Conservation (phyloP, 53 echinoderm and acorn worm genomes). For the Holothuria leucospilota region DNA sequence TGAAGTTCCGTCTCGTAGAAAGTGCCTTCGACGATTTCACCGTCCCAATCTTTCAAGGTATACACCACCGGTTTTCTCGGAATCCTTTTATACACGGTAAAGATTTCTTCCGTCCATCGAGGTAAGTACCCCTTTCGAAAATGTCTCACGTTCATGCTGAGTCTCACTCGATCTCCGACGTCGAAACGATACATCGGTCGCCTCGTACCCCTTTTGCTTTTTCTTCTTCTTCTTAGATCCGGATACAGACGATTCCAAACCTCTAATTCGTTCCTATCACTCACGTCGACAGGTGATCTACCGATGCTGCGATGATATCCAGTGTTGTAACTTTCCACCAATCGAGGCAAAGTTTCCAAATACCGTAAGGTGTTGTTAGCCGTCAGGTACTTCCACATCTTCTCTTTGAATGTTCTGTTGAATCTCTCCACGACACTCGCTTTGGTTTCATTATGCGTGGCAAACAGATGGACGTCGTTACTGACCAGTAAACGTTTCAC, state of each 20-base stretch:
- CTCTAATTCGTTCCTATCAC: conserved; percentile 18
- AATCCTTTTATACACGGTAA: background rate
- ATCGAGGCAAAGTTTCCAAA: conserved; percentile 2
- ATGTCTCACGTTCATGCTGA: conserved; percentile 28
- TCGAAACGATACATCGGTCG: background rate
- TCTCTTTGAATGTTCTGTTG: conserved; percentile 36
- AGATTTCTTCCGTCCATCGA: conserved; percentile 57
- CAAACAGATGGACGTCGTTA: conserved; percentile 15
- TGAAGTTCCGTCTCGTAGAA: conserved; percentile 52
- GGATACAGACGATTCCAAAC: conserved; percentile 41
- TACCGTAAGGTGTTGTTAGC: conserved; percentile 41
- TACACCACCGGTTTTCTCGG: conserved; percentile 42
- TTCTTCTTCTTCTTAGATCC: background rate
- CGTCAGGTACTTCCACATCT: conserved; percentile 50
- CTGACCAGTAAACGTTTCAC: background rate
- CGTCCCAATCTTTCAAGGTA: background rate
- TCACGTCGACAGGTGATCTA: background rate
- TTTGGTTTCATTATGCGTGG: conserved; percentile 44
- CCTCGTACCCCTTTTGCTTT: too few species aligned
- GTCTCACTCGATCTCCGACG: conserved; percentile 34
- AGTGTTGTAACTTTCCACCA: conserved; percentile 9
- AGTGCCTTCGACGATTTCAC: conserved; percentile 26
- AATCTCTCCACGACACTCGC: conserved; percentile 33
- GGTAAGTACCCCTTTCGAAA: conserved; percentile 49
- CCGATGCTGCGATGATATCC: conserved; percentile 47